A percentile compares a stretch with the other conserved stretches of the same genome.
Evolutionary conservation across 1,140 invertebrate species (phyloP).

Genomic region (Apis laboriosa): DNA sequence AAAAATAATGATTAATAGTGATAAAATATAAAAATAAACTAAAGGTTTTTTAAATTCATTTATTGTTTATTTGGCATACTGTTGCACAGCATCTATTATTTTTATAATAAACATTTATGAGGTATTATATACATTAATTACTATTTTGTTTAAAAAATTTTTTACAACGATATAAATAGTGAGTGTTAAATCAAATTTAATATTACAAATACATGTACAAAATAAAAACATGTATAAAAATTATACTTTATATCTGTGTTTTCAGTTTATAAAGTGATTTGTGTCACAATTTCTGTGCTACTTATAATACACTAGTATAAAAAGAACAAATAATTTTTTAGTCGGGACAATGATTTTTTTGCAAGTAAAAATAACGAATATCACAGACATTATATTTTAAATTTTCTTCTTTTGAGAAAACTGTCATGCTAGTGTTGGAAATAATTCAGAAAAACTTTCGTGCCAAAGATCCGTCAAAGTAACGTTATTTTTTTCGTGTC

Average conservation of each 20-base stretch:
- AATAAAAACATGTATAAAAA: conserved; percentile 28
- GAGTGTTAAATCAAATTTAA: conserved; percentile 3
- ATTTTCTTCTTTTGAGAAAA: neutral
- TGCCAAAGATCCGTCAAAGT: conserved; percentile 83
- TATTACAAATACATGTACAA: conserved; percentile 14
- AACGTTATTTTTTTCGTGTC: conserved; percentile 38
- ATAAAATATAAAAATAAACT: neutral
- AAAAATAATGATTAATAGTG: too few species aligned
- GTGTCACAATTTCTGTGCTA: neutral
- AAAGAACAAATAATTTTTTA: neutral
- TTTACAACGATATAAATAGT: neutral
- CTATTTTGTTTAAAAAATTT: neutral
- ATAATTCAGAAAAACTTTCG: conserved; percentile 84
- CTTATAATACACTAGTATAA: neutral
- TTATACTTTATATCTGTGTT: neutral
- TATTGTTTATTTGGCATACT: conserved; percentile 54
- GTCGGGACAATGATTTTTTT: neutral
- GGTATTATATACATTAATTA: conserved; percentile 51
- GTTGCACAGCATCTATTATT: conserved; percentile 29
- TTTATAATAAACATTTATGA: conserved; percentile 44
- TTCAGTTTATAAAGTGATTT: neutral
- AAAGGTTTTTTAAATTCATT: neutral
- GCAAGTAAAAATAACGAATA: neutral
- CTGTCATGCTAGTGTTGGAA: conserved; percentile 82
- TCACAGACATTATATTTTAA: conserved; percentile 19